Base-by-base conservation (phyloP, 2,113 vertebrate species). In the Salvator merianae region DNA sequence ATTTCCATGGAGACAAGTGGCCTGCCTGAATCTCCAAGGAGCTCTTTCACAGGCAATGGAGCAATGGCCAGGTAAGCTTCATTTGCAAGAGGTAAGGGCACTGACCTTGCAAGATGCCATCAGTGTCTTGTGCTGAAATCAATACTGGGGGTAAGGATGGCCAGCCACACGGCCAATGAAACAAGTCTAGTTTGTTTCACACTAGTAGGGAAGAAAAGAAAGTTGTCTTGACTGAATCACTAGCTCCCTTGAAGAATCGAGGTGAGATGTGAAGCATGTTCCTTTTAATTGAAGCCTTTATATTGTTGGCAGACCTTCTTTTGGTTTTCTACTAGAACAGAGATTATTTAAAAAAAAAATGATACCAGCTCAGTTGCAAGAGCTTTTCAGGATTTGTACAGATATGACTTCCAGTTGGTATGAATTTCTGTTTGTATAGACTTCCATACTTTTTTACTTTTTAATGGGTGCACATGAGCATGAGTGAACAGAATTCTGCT, bases 31-130 rank as follows among this genome's bases (percentile, higher is more conserved):
- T 93, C 97, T 65, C 91, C 93, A 77, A 87, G 77, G n/a, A 91
- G 88, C 77, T 94, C 97, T 7, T 96, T 96, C 79, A 92, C 92
- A 7, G 93, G 96, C 82, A 92, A 92, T 2, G 96, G 96, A 69
- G 95, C 96, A 2, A 93, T 97, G 95, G 95, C 97, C 93, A 98
- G 98, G 99, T 99, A 97, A 94, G 81, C 24, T 3, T 1, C 0
- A 5, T 77, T 90, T 79, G 6, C n/a, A 73, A 9, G 43, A 32
- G 62, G 59, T 59, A 77, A 26, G 5, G 79, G 77, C 47, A 1
- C 2, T 34, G 22, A 22, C 5, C 1, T 36, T 81, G 63, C 38
- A 84, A 76, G 85, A 89, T 40, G 28, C n/a, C 43, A 73, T 20
- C 22, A 43, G 47, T 13, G 28, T 22, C 2, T 82, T 30, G 13